phyloP scores from a whole-genome alignment of 2,113 vertebrate species.

The Percina caprodes region DNA sequence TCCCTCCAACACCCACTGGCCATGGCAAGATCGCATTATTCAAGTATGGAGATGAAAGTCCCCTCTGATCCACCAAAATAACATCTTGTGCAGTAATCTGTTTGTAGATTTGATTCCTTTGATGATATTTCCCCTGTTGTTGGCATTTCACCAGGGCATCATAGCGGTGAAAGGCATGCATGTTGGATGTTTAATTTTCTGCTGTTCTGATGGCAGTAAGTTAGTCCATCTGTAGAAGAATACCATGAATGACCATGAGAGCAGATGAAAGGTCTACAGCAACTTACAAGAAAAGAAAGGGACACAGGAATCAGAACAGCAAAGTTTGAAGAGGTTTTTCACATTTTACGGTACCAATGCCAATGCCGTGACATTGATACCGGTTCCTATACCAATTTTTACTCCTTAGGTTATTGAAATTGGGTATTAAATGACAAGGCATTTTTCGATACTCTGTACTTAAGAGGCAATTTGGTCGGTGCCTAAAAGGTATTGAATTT shows the following conservation, averaged over 20 bases:
- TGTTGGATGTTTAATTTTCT: constrained; percentile 6
- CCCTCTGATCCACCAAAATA: constrained; percentile 70
- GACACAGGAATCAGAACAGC: not conserved
- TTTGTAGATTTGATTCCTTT: constrained; percentile 73
- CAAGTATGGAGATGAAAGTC: constrained; percentile 74
- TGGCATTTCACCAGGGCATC: constrained; percentile 47
- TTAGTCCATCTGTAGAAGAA: not conserved
- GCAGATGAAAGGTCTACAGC: not conserved
- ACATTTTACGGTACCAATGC: not conserved
- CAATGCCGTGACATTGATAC: too few species aligned
- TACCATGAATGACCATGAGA: not conserved
- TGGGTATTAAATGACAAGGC: too few species aligned
- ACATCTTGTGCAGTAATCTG: constrained; percentile 70
- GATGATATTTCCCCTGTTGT: constrained; percentile 64
- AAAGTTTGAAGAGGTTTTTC: not conserved
- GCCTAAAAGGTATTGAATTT: too few species aligned
- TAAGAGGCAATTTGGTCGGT: too few species aligned
- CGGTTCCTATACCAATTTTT: too few species aligned
- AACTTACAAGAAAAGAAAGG: not conserved
- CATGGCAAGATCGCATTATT: constrained; percentile 71
- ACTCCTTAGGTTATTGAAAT: too few species aligned
- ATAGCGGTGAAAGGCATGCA: not conserved
- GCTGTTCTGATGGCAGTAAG: not conserved
- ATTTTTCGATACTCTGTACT: too few species aligned
- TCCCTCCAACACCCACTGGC: constrained; percentile 64